Base-by-base conservation (phyloP, 2,113 vertebrate species). In the Diglossa brunneiventris region DNA sequence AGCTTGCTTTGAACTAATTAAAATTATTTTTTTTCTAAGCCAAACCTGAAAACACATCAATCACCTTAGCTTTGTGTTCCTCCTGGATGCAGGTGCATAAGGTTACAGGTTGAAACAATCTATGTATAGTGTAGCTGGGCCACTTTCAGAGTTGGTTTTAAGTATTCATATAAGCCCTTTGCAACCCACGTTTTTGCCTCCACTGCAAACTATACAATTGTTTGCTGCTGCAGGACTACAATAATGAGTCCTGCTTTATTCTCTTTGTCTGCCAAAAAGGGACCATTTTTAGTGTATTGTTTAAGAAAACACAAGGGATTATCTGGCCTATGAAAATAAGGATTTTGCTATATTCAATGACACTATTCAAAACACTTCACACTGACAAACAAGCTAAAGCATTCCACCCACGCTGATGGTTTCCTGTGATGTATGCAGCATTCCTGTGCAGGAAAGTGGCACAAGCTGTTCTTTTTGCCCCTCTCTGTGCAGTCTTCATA, bases 341-440 rank as follows among this genome's bases (percentile, higher is more conserved):
- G 83, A 67, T 74, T 95, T 88, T 94, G 52, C 90, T 74, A 47
- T 76, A 46, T 82, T 95, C 91, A 92, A 22, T 77, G 75, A 91
- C 84, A 77, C 90, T 83, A 73, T 94, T 93, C 87, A 95, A 94
- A 95, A 91, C 59, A 85, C 46, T 87, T 80, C 75, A 85, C 91
- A 55, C 5, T 74, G 84, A 80, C 84, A 94, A 96, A 92, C 74
- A 95, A 83, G 89, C 89, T 95, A 64, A 95, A 94, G 94, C 69
- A 95, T 94, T 90, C 93, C 90, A 70, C 94, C 95, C 90, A 94
- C 61, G 3, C 82, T 11, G 90, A 88, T 63, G 35, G 39, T 59
- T 95, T 94, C 50, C 84, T 6, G 2, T 62, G 75, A 84, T 74
- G 66, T 58, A 58, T 47, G 91, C 87, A 80, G 91, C 95, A 91